phyloP scores from a whole-genome alignment of 2,797 vertebrate genomes.

The Hafferia zeledoni region DNA sequence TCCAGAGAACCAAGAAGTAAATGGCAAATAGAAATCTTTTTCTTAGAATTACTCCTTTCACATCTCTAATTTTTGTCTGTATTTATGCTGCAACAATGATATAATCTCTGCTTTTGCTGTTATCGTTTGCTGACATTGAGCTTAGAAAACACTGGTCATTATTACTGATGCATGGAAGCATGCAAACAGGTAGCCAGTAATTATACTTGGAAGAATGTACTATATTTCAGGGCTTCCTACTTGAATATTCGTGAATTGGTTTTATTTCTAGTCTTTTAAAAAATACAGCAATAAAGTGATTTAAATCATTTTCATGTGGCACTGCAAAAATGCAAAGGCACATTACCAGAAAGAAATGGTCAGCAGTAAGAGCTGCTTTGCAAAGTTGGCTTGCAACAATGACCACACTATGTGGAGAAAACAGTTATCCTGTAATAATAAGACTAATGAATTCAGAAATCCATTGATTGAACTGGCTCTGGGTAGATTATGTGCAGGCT shows the following conservation, averaged over 20 bases:
- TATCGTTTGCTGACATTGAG: constrained; percentile 13
- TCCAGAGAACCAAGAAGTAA: background rate
- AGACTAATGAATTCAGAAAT: constrained; percentile 96
- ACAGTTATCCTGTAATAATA: constrained; percentile 82
- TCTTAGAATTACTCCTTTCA: background rate
- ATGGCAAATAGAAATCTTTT: background rate
- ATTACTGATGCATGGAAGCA: constrained; percentile 25
- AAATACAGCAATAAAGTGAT: constrained; percentile 32
- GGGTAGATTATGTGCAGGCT: constrained; percentile 95
- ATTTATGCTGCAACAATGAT: background rate
- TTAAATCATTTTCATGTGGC: constrained; percentile 56
- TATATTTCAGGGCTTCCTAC: constrained; percentile 27
- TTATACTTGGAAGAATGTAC: constrained; percentile 2
- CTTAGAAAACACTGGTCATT: constrained; percentile 19
- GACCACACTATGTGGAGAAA: constrained; percentile 63
- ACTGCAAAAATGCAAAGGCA: constrained; percentile 13
- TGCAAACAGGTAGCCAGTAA: constrained; percentile 23
- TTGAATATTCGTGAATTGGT: constrained; percentile 26
- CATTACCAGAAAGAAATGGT: constrained; percentile 43
- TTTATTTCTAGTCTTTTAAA: constrained; percentile 32
- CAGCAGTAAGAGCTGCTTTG: constrained; percentile 52
- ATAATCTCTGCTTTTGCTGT: background rate
- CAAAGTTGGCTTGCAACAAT: constrained; percentile 52
- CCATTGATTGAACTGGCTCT: constrained; percentile 96
- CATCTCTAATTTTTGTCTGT: background rate